These are phyloP conservation scores for Indicator indicator DNA, from an alignment of 2,113 vertebrate genomes.

Conservation along the genomic window DNA sequence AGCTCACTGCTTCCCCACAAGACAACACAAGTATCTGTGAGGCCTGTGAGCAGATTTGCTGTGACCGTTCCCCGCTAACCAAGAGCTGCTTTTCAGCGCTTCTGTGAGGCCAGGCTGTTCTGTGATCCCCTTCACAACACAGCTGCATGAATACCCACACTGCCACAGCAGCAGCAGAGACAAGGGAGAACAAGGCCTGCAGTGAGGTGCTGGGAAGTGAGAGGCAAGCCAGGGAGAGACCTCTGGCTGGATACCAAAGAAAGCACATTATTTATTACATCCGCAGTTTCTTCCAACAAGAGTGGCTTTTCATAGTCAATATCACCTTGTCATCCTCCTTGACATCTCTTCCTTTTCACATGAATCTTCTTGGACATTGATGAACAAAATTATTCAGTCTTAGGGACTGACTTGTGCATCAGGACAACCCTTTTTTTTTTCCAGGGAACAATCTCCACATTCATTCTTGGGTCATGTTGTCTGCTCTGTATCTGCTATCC, in stretches of 20 bases:
- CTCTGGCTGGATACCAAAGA: neutral
- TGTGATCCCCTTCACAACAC: neutral
- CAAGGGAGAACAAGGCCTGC: neutral
- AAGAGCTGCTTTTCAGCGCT: neutral
- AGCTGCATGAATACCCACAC: rapidly evolving
- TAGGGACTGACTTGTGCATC: neutral
- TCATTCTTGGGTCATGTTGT: neutral
- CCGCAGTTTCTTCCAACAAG: neutral
- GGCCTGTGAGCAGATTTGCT: neutral
- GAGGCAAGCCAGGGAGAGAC: neutral
- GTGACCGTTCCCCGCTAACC: too few species aligned
- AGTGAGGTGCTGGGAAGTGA: neutral
- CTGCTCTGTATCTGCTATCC: neutral
- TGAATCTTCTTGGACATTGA: neutral
- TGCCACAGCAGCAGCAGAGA: neutral
- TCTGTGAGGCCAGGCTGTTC: rapidly evolving
- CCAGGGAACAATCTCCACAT: neutral
- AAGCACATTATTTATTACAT: neutral
- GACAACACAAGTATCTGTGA: neutral
- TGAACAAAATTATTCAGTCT: neutral
- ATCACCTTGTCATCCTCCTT: neutral
- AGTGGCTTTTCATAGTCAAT: neutral
- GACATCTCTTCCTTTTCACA: neutral
- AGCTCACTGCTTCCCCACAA: neutral
- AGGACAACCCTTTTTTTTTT: neutral